Evolutionary conservation across 1,140 invertebrate genomes (phyloP).

Genomic region (Diachasma alloeum): DNA sequence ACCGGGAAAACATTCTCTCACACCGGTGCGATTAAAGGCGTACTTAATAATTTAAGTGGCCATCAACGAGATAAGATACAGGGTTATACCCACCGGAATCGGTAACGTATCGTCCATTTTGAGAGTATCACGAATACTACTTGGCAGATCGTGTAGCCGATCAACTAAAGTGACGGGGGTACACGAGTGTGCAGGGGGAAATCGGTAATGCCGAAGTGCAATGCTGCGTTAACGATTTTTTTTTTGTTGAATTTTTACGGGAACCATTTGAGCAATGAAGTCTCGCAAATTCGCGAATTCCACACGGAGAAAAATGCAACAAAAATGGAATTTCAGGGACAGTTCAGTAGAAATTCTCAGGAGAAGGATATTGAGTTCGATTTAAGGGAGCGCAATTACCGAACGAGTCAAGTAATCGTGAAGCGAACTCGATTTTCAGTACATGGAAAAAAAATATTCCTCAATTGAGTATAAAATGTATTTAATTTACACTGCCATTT

Average conservation of each 20-base stretch:
- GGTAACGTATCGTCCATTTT: conserved; percentile 29
- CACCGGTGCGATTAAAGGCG: conserved; percentile 21
- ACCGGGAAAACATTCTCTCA: conserved; percentile 26
- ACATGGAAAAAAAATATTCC: too few relatives aligned
- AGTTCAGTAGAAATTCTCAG: too few relatives aligned
- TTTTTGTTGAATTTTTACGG: background rate
- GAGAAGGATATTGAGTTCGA: too few relatives aligned
- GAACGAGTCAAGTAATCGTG: too few relatives aligned
- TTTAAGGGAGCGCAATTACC: too few relatives aligned
- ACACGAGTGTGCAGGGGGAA: conserved; percentile 1
- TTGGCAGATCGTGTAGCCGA: conserved; percentile 28
- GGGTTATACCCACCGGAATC: conserved; percentile 22
- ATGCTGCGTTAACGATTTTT: conserved; percentile 9
- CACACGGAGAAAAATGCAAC: too few relatives aligned
- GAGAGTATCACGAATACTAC: conserved; percentile 28
- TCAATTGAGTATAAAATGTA: too few relatives aligned
- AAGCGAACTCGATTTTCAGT: too few relatives aligned
- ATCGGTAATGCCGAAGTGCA: conserved; percentile 20
- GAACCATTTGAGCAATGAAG: background rate
- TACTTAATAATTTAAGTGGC: conserved; percentile 31
- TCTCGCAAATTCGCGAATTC: too few relatives aligned
- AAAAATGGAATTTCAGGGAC: too few relatives aligned
- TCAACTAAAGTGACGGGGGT: conserved; percentile 25
- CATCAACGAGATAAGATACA: conserved; percentile 28
- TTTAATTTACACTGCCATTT: too few relatives aligned